A percentile compares a stretch with the other conserved stretches of the same genome.
phyloP scores from a whole-genome alignment of 2,888 invertebrate species.

The Lottia gigantea region DNA sequence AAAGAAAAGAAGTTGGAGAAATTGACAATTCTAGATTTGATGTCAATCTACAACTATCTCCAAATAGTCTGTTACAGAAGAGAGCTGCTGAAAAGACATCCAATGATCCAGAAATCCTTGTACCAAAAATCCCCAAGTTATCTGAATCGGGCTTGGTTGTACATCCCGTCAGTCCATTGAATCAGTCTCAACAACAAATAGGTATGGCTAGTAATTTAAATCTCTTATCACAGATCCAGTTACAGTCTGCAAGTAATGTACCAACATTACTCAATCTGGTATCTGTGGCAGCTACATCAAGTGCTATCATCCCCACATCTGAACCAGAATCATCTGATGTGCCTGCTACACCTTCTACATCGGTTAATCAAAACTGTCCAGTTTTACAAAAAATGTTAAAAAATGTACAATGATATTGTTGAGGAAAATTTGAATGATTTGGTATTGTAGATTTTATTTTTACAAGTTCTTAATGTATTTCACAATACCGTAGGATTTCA shows the following conservation, averaged over 20 bases:
- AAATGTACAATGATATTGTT: conserved; percentile 12
- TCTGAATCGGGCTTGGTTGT: background rate
- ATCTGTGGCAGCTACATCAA: no score
- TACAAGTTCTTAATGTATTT: no score
- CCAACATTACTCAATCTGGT: no score
- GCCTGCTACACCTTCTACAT: background rate
- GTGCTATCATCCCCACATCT: no score
- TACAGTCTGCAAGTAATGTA: no score
- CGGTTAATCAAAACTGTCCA: conserved; percentile 32
- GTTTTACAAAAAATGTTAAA: conserved; percentile 42
- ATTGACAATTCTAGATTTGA: background rate
- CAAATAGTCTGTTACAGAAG: conserved; percentile 1
- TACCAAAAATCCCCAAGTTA: background rate
- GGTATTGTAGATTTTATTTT: no score
- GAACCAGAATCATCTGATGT: no score
- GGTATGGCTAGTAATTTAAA: background rate
- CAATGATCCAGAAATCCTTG: background rate
- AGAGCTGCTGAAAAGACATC: background rate
- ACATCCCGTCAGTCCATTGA: conserved; percentile 1
- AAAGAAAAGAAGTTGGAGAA: background rate
- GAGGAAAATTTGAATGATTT: no score
- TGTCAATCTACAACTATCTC: background rate
- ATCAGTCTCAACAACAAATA: background rate
- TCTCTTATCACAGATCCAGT: background rate
- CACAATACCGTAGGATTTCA: no score